Percentiles rank a stretch among this genome's conserved stretches.
phyloP scores from a whole-genome alignment of 1,140 invertebrate species.

The Solen grandis region DNA sequence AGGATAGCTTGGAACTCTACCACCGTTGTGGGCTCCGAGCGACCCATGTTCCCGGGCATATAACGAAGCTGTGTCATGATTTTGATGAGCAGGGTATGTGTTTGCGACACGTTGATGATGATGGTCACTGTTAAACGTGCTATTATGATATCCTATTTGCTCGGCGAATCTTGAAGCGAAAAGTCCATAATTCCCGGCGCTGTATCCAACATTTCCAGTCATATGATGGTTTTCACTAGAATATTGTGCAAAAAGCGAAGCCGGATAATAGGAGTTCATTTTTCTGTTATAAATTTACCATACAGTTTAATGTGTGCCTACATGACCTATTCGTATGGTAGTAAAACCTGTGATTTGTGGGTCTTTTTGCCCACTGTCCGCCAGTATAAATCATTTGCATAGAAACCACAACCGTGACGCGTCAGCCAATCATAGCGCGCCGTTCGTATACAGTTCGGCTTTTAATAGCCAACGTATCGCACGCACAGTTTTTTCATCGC shows the following conservation, averaged over 20 bases:
- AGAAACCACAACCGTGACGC: constrained; percentile 59
- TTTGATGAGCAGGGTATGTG: constrained; percentile 66
- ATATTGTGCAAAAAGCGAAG: constrained; percentile 75
- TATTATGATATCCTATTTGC: constrained; percentile 71
- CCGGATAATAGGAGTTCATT: constrained; percentile 76
- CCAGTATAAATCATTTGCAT: constrained; percentile 75
- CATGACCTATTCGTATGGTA: constrained; percentile 71
- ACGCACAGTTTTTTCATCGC: constrained; percentile 30
- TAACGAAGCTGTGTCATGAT: constrained; percentile 54
- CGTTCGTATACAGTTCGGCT: constrained; percentile 47
- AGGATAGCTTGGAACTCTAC: constrained; percentile 51
- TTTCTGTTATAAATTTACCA: constrained; percentile 70
- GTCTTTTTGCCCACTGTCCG: constrained; percentile 66
- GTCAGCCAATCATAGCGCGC: constrained; percentile 68
- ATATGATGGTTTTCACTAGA: constrained; percentile 69
- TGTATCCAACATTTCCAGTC: constrained; percentile 68
- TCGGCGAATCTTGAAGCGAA: constrained; percentile 73
- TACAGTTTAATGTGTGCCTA: constrained; percentile 68
- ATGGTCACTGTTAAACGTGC: constrained; percentile 63
- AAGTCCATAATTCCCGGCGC: constrained; percentile 71
- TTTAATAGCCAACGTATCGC: constrained; percentile 43
- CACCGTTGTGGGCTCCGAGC: constrained; percentile 38
- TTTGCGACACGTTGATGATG: constrained; percentile 61
- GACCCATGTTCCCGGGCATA: constrained; percentile 58
- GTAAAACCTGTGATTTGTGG: constrained; percentile 74